Conservation (phyloP, 1,140 invertebrate species). For the Prorops nasuta region DNA sequence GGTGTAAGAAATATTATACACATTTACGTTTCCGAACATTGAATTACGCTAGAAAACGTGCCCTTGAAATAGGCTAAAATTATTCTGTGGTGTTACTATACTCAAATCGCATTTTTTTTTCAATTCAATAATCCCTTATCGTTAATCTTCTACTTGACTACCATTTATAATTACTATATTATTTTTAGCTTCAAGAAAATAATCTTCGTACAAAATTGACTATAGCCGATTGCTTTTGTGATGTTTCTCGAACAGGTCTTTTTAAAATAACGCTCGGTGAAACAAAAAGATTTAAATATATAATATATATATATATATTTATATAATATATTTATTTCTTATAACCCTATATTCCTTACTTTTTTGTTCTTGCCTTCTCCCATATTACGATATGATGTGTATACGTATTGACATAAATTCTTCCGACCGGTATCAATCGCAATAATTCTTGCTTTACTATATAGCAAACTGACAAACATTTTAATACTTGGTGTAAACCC, state of each 20-base stretch:
- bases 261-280: slow-evolving; percentile 34
- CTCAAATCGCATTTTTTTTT: neutral
- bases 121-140: neutral
- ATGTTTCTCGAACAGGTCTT: slow-evolving; percentile 33
- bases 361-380: slow-evolving; percentile 4
- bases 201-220: slow-evolving; percentile 55
- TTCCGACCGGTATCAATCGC: slow-evolving; percentile 30
- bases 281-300: slow-evolving; percentile 4
- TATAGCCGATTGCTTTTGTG: slow-evolving; percentile 52
- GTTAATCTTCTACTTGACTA: slow-evolving; percentile 19
- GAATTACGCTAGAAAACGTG: slow-evolving; percentile 18
- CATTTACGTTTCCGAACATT: slow-evolving; percentile 15
- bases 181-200: slow-evolving; percentile 48
- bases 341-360: neutral
- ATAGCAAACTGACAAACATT: too few species aligned
- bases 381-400: slow-evolving; percentile 34
- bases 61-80: too few species aligned
- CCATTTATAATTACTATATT: slow-evolving; percentile 28
- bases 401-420: slow-evolving; percentile 39
- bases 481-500: too few species aligned
- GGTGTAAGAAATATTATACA: too few species aligned
- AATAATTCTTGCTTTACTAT: too few species aligned
- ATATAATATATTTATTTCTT: neutral
- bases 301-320: neutral
- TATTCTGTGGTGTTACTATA: too few species aligned